A percentile compares a stretch with the other conserved stretches of the same genome.
Conservation (phyloP, 1,140 invertebrate species). For the Lanistes nyassanus region DNA sequence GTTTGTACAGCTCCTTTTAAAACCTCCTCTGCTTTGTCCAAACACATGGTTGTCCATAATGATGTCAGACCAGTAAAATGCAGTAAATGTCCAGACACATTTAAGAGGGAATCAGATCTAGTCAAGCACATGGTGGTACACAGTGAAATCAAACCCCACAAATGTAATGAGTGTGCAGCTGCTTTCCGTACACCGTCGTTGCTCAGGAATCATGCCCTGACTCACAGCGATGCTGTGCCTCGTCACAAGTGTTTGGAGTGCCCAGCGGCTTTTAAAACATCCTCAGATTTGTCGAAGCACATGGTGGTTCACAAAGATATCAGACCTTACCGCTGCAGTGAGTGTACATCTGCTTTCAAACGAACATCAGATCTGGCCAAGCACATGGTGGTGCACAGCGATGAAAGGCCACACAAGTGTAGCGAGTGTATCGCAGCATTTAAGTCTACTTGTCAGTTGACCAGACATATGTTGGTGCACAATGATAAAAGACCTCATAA, state of each 20-base stretch:
- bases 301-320: constrained; percentile 24
- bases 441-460: constrained; percentile 8
- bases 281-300: constrained; percentile 22
- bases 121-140: constrained; percentile 25
- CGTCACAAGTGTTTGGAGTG: constrained; percentile 27
- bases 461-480: constrained; percentile 24
- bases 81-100: constrained; percentile 24
- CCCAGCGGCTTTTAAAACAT: constrained; percentile 19
- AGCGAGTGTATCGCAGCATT: constrained; percentile 29
- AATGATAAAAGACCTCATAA: constrained; percentile 22
- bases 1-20: constrained; percentile 28
- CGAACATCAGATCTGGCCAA: constrained; percentile 17
- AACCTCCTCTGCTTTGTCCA: constrained; percentile 11
- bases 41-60: constrained; percentile 28
- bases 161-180: constrained; percentile 28
- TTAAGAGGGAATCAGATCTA: constrained; percentile 21
- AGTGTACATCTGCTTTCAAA: constrained; percentile 26
- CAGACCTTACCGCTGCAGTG: constrained; percentile 26
- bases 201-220: constrained; percentile 17
- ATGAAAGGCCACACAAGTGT: constrained; percentile 33
- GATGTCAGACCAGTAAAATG: background rate
- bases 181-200: constrained; percentile 18
- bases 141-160: constrained; percentile 25
- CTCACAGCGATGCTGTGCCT: constrained; percentile 24
- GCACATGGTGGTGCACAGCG: constrained; percentile 26